Base-by-base conservation (phyloP, 1,140 invertebrate genomes). In the Hyphantria cunea region DNA sequence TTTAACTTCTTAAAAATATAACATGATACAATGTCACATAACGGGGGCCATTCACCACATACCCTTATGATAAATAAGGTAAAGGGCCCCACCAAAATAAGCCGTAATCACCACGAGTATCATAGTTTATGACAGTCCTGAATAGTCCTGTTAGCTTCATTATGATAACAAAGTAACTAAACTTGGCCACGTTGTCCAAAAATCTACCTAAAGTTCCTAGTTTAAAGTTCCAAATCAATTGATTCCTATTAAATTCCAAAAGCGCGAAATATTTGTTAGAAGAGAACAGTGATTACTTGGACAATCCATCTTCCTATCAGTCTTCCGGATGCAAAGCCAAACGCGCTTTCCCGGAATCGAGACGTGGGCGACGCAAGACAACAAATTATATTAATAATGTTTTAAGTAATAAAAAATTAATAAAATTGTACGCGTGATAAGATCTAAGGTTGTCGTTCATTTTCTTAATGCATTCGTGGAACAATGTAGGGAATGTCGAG, bases 351-450 rank as follows among this genome's bases (percentile, higher is more conserved):
- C 13, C 61, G 58, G 72, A 81, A 79, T 76, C 76, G 82, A 74
- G 64, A 66, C 72, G 66, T 32, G 58, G 59, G 56, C 80, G 84
- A n/a, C 85, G 75, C 80, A 63, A 66, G 83, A 90, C 88, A 90
- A 89, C 88, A 90, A 88, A 90, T 89, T 89, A 89, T 90, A 89
- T 90, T 87, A 84, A 86, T 90, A 90, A 90, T 66, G 85, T 89
- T 89, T 88, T 89, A 90, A 90, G 87, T 88, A 86, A 84, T 84
- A 88, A 89, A 76, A 89, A 85, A 83, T 39, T 80, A 88, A 85
- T 79, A 84, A 86, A 83, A 79, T 74, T 88, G 82, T 87, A 85
- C 74, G 80, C 80, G 78, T 82, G 84, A 63, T 72, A 53, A 65
- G 81, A 84, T 74, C 68, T 45, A 42, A 25, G 44, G 68, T 33